Percentiles rank a stretch among this genome's conserved stretches.
Conservation (phyloP, 2,797 vertebrate species). For the Cirrhinus molitorella region DNA sequence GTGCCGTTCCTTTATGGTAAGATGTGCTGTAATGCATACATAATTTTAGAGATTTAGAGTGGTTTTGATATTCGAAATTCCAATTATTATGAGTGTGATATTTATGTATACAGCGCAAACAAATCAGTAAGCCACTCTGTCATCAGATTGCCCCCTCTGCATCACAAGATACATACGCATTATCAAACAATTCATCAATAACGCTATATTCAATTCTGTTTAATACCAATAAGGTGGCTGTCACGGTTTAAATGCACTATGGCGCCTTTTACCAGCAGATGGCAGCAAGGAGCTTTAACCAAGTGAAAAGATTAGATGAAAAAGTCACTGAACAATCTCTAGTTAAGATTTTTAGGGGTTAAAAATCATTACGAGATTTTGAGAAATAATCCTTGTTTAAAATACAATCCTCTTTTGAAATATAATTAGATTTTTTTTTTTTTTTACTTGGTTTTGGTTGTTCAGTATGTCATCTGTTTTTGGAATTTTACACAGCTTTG, state of each 20-base stretch:
- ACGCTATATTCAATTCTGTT: neutral
- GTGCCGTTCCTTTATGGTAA: neutral
- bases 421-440: neutral
- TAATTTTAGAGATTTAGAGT: neutral
- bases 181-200: conserved; percentile 17
- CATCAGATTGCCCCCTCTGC: neutral
- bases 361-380: neutral
- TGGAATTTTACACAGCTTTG: neutral
- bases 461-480: neutral
- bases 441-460: neutral
- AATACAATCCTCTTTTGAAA: neutral
- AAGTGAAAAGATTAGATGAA: neutral
- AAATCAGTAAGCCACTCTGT: conserved; percentile 18
- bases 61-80: conserved; percentile 22
- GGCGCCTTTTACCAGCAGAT: conserved; percentile 46
- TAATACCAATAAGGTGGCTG: neutral
- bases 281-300: conserved; percentile 56
- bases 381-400: neutral
- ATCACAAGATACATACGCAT: neutral
- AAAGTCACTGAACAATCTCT: neutral
- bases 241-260: neutral
- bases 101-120: conserved; percentile 13
- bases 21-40: conserved; percentile 15
- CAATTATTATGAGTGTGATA: conserved; percentile 16
- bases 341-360: neutral